Conservation (phyloP, 2,797 vertebrate species). For the Tangara arthus region DNA sequence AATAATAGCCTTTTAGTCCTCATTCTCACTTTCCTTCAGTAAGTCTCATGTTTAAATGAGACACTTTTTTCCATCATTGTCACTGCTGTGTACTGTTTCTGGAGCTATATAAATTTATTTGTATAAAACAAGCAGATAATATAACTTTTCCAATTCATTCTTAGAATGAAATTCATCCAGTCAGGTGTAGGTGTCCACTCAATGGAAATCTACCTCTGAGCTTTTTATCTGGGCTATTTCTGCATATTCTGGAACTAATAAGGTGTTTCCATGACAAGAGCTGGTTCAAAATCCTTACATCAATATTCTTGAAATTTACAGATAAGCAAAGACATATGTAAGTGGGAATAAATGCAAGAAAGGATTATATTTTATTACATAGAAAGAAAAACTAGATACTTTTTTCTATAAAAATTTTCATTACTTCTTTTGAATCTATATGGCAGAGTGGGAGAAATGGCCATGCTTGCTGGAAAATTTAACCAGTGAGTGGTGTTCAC, state of each 20-base stretch:
- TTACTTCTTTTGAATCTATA: not conserved
- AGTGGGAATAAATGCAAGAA: not conserved
- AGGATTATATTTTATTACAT: not conserved
- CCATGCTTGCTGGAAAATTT: not conserved
- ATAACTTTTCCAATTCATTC: not conserved
- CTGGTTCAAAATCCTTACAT: not conserved
- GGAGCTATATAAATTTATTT: not conserved
- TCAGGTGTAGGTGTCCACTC: not conserved
- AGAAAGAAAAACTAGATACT: not conserved
- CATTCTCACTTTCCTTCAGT: not conserved
- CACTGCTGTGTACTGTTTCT: not conserved
- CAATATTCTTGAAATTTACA: not conserved
- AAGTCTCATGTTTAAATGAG: not conserved
- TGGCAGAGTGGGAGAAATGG: not conserved
- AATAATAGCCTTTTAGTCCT: not conserved
- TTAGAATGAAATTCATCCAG: not conserved
- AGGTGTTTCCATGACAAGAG: not conserved
- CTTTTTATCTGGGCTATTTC: not conserved
- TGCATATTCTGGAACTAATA: not conserved
- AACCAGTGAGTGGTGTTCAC: not conserved
- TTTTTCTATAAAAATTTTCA: not conserved
- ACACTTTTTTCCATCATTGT: not conserved
- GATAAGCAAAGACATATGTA: not conserved
- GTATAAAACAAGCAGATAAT: not conserved
- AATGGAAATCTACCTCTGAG: not conserved